These are phyloP conservation scores for Amphiprion percula DNA, from an alignment of 2,113 vertebrate genomes.

Conservation along the genomic window DNA sequence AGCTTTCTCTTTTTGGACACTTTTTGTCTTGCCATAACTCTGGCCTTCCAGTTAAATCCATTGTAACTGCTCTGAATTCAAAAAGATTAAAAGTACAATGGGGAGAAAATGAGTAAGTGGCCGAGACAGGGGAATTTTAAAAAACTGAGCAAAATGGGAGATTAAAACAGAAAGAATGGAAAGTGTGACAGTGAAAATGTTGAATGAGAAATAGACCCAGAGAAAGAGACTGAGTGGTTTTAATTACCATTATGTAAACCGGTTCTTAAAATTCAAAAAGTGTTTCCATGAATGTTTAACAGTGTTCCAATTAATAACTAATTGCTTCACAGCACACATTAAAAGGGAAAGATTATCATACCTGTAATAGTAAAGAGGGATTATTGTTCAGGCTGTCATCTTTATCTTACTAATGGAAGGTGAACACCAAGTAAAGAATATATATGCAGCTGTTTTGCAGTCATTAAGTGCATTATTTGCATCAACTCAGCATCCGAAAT, in stretches of 20 bases:
- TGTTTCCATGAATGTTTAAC: constrained; percentile 36
- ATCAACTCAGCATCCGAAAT: constrained; percentile 15
- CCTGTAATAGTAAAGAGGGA: constrained; percentile 17
- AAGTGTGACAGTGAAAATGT: constrained; percentile 15
- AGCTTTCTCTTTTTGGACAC: no score
- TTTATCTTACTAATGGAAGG: constrained; percentile 8
- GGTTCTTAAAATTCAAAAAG: constrained; percentile 37
- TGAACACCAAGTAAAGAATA: constrained; percentile 24
- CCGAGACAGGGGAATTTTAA: not conserved
- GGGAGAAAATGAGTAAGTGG: not conserved
- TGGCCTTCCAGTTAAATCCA: no score
- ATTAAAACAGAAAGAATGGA: constrained; percentile 10
- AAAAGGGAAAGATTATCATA: constrained; percentile 19
- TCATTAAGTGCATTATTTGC: constrained; percentile 21
- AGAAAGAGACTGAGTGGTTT: constrained; percentile 16
- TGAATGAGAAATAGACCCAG: constrained; percentile 13
- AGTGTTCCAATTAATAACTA: constrained; percentile 39
- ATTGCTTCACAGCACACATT: constrained; percentile 32
- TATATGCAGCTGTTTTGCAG: constrained; percentile 13
- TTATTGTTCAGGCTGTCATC: constrained; percentile 27
- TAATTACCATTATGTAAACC: constrained; percentile 43
- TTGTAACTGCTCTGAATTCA: no score
- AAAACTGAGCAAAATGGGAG: constrained; percentile 2
- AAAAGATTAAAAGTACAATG: not conserved
- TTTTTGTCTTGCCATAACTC: no score